Conservation (phyloP, 2,113 vertebrate genomes). For the Phaethornis superciliosus region DNA sequence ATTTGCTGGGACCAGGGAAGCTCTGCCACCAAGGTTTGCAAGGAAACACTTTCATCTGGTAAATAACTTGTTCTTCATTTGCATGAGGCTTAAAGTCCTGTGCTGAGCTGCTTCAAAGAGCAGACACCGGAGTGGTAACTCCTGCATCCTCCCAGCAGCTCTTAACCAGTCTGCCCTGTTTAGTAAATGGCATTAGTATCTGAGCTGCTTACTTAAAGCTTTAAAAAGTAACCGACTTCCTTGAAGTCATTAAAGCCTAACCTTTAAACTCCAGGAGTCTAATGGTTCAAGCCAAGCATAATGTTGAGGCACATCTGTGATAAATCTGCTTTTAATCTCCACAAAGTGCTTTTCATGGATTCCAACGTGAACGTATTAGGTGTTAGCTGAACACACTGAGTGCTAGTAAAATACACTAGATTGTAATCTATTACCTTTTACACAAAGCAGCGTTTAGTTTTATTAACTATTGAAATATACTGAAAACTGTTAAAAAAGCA, state of each 20-base stretch:
- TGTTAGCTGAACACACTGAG: neutral
- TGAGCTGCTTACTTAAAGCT: too few relatives aligned
- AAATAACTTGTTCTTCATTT: too few relatives aligned
- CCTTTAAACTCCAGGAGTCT: conserved; percentile 65
- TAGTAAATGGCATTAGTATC: too few relatives aligned
- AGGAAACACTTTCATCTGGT: too few relatives aligned
- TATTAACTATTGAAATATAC: conserved; percentile 61
- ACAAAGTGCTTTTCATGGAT: neutral
- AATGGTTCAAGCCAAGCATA: conserved; percentile 41
- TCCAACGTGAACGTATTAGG: conserved; percentile 4
- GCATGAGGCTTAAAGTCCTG: too few relatives aligned
- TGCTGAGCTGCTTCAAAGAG: too few relatives aligned
- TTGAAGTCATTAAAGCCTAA: conserved; percentile 62
- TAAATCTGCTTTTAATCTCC: conserved; percentile 49
- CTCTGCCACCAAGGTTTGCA: too few relatives aligned
- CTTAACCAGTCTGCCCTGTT: too few relatives aligned
- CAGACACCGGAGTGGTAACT: too few relatives aligned
- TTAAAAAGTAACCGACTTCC: conserved; percentile 35
- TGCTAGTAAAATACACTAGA: neutral
- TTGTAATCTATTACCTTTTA: conserved; percentile 42
- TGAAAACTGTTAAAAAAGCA: neutral
- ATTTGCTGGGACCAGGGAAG: too few relatives aligned
- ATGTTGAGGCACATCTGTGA: conserved; percentile 35
- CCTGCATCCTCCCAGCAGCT: too few relatives aligned
- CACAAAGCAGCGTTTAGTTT: conserved; percentile 42